Evolutionary conservation across 2,888 invertebrate species (phyloP), one percentile per base, ranked within the genome.

Genomic region (Rhagophthalmus giganteus): DNA sequence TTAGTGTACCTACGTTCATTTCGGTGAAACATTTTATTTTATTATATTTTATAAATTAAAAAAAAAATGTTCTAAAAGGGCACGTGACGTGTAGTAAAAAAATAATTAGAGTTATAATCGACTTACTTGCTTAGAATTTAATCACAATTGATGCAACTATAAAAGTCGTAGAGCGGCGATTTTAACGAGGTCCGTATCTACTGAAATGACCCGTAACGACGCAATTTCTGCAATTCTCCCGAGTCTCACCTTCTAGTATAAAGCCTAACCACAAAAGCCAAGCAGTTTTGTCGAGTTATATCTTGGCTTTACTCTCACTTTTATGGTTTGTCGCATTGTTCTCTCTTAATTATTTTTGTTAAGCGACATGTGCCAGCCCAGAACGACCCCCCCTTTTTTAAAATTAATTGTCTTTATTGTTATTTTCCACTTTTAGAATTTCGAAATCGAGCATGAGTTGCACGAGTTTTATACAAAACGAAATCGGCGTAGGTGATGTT

Each of bases 151-250:
- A 51, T 51, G 45, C 40, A 45, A 51, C 45, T 45, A 34, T 45
- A 37, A 52, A 52, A 52, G 52, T 52, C 41, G 46, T 41, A 40
- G 20, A 32, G 41, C 55, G 56, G 55, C 55, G 57, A 59, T 61
- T 58, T 58, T 54, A 60, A 54, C 54, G 58, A 58, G 58, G 55
- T 55, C 57, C 55, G 55, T 55, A 61, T 61, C 58, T 55, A 49
- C 52, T 54, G 55, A 60, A 62, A 59, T 57, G 59, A 57, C 51
- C 63, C 58, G 59, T 63, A 60, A 59, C 61, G 59, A 61, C 56
- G 58, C 61, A 59, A 61, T 63, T 63, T 57, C 58, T 47, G 58
- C 58, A 51, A 60, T 59, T 52, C 61, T 52, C 61, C 47, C 26
- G 54, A 59, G 59, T 38, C 37, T 35, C 47, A 47, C 52, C 46